A percentile compares a stretch with the other conserved stretches of the same genome.
These are phyloP conservation scores for Anagyrus pseudococci DNA, from an alignment of 2,888 invertebrate genomes.

Conservation along the genomic window DNA sequence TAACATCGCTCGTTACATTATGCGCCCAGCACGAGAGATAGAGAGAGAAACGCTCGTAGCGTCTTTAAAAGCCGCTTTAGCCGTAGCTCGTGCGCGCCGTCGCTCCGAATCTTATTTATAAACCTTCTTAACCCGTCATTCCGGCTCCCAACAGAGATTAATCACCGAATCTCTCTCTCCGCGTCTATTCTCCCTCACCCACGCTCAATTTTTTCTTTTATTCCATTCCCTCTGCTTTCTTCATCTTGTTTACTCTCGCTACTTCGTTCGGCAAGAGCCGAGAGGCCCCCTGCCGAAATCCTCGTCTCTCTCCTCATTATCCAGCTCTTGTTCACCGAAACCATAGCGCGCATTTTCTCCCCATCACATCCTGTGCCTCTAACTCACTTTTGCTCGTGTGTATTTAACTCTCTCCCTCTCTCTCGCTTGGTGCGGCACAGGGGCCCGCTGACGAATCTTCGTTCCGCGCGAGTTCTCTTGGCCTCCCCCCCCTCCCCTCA, in stretches of 20 bases:
- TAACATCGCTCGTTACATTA: no score
- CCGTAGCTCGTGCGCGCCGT: no score
- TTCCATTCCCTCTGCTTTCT: not conserved
- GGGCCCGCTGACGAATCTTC: constrained; percentile 11
- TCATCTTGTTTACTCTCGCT: constrained; percentile 2
- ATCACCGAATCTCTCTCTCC: constrained; percentile 1
- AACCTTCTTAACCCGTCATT: constrained; percentile 1
- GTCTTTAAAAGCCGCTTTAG: no score
- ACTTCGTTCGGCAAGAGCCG: no score
- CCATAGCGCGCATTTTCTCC: not conserved
- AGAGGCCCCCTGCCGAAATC: not conserved
- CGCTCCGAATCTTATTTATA: not conserved
- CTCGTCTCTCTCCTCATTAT: constrained; percentile 28
- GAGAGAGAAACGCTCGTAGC: no score
- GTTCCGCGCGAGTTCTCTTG: no score
- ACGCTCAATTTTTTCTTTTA: not conserved
- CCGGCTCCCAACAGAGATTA: constrained; percentile 11
- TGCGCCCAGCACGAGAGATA: no score
- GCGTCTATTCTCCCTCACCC: not conserved
- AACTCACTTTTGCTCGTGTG: constrained; percentile 27
- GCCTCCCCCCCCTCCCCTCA: no score
- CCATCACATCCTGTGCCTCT: not conserved
- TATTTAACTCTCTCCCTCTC: constrained; percentile 16
- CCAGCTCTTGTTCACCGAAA: constrained; percentile 24
- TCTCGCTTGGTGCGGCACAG: not conserved